Evolutionary conservation across 1,140 invertebrate species (phyloP), one percentile per base, ranked within the genome.

Genomic region (Babylonia areolata): DNA sequence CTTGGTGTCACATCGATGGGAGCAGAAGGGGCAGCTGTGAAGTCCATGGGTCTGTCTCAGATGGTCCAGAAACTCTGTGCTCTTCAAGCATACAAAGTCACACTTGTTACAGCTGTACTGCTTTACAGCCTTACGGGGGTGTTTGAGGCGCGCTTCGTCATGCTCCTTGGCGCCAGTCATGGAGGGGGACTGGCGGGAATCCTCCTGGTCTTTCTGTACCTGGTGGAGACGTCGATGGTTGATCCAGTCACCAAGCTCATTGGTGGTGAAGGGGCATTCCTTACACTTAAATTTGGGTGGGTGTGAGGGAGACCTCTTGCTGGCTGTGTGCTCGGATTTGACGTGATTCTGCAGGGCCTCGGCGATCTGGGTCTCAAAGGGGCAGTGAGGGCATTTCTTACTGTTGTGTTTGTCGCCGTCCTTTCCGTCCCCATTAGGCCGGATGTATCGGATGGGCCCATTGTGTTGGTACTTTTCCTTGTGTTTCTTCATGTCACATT

Each of bases 401-500:
- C 54, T 86, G 51, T 87, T 83, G 51, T 87, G 85, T n/a, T 91
- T 89, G 28, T 88, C 88, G 78, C 85, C 87, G 46, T 90, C 85
- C 1, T 90, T 87, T 35, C 84, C 86, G 20, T 87, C 85, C 11
- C 37, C 58, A 20, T 84, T 86, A 6, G 82, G 37, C 33, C 80
- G 73, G 35, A 81, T 81, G 54, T 71, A 82, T 37, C 83, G 39
- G 33, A 51, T 31, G 42, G 42, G 81, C 51, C 31, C 69, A 78
- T 79, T 90, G 85, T 94, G 93, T 37, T 91, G 91, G 88, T 93
- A 94, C 31, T 91, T 91, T 46, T 89, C 90, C 82, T 92, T 91
- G 87, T 94, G 94, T 81, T 94, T 94, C 87, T 94, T 94, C 31
- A 94, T 87, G 84, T 94, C 94, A 84, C 93, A 94, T 82, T 94